These are phyloP conservation scores for Propsilocerus akamusi DNA, from an alignment of 1,140 invertebrate species.

Conservation along the genomic window DNA sequence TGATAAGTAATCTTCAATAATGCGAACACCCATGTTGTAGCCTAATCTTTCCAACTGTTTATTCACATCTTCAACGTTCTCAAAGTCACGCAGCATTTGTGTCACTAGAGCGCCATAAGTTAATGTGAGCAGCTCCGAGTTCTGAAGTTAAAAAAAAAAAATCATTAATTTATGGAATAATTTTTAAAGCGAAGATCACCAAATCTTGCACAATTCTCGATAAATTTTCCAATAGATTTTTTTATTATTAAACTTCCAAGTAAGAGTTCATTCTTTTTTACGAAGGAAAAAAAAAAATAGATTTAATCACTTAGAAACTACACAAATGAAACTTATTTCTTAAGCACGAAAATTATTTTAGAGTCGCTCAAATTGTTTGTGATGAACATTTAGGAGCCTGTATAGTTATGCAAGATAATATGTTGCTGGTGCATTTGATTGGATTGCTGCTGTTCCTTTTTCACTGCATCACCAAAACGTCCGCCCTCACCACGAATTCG, in stretches of 20 bases:
- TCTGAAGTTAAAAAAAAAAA: conserved; percentile 40
- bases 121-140: conserved; percentile 90
- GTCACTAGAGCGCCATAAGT: conserved; percentile 96
- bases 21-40: conserved; percentile 93
- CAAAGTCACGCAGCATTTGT: conserved; percentile 93
- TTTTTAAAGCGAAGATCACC: too few species aligned
- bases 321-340: too few species aligned
- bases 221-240: too few species aligned
- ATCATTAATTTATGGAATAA: too few species aligned
- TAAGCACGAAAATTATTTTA: too few species aligned
- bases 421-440: background rate
- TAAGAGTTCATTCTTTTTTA: too few species aligned
- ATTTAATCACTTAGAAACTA: too few species aligned
- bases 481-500: conserved; percentile 91
- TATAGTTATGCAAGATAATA: background rate
- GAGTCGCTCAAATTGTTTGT: too few species aligned
- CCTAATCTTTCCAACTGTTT: conserved; percentile 86
- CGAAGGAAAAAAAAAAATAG: too few species aligned
- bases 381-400: too few species aligned
- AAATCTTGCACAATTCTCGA: too few species aligned
- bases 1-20: conserved; percentile 96
- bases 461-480: conserved; percentile 37
- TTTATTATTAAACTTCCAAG: too few species aligned
- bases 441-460: background rate
- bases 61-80: conserved; percentile 93